phyloP scores from a whole-genome alignment of 2,888 invertebrate genomes.

The Syritta pipiens region DNA sequence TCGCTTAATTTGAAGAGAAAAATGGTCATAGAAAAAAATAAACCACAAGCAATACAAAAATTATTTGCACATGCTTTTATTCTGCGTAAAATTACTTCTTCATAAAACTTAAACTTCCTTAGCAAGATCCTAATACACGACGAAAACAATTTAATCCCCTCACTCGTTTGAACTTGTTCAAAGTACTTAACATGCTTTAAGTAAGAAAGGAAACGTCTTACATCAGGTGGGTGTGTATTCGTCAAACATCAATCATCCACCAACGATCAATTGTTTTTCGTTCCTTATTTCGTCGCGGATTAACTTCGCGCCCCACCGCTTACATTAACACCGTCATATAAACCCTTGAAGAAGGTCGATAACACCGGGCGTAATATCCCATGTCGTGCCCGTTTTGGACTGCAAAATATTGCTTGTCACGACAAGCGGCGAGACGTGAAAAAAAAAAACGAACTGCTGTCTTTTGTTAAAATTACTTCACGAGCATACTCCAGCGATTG shows the following conservation, averaged over 20 bases:
- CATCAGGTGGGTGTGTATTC: slow-evolving; percentile 4
- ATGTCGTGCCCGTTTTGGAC: background rate
- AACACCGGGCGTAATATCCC: slow-evolving; percentile 9
- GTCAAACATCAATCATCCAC: slow-evolving; percentile 1
- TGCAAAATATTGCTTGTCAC: background rate
- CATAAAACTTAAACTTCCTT: too few species aligned
- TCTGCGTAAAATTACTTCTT: too few species aligned
- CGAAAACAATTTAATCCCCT: background rate
- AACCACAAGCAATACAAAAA: too few species aligned
- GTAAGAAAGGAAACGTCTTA: background rate
- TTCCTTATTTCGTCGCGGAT: background rate
- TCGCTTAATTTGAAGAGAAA: too few species aligned
- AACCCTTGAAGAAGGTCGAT: slow-evolving; percentile 7
- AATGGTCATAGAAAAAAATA: too few species aligned
- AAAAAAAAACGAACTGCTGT: too few species aligned
- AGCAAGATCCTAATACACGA: too few species aligned
- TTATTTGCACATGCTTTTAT: too few species aligned
- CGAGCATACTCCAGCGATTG: too few species aligned
- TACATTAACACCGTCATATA: background rate
- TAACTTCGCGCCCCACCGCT: background rate
- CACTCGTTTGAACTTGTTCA: background rate
- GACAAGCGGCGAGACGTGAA: too few species aligned
- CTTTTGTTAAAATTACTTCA: too few species aligned
- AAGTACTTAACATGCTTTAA: background rate
- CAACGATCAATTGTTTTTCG: background rate